phyloP scores from a whole-genome alignment of 2,797 vertebrate genomes.

The Cyprinella venusta region DNA sequence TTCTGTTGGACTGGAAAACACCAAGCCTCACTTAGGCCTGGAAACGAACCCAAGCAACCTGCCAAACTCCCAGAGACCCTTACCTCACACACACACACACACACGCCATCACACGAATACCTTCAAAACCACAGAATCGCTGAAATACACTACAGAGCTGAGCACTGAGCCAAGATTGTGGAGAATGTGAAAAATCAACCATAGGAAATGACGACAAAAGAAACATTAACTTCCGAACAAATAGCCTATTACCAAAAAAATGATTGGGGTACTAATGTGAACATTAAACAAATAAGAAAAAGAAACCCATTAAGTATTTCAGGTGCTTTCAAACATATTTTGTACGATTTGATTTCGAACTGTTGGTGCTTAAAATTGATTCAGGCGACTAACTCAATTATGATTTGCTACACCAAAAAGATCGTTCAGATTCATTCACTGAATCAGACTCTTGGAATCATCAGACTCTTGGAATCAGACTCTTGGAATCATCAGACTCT shows the following conservation, averaged over 20 bases:
- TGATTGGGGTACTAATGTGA: neutral
- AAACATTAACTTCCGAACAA: neutral
- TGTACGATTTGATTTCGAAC: neutral
- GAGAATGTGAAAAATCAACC: neutral
- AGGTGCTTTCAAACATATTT: neutral
- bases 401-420: neutral
- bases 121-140: neutral
- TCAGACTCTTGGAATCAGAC: no score
- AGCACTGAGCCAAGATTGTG: neutral
- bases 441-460: no score
- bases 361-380: neutral
- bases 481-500: no score
- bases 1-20: conserved; percentile 49
- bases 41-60: conserved; percentile 32
- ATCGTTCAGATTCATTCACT: neutral
- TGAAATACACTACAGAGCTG: neutral
- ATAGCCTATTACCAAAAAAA: neutral
- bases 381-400: neutral
- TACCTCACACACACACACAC: conserved; percentile 6
- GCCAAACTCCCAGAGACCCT: conserved; percentile 31
- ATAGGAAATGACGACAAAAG: neutral
- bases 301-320: no score
- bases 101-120: neutral
- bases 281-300: neutral
- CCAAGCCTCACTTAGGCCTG: conserved; percentile 32